Conservation (phyloP, 2,113 vertebrate genomes). For the Chloropsis hardwickii region DNA sequence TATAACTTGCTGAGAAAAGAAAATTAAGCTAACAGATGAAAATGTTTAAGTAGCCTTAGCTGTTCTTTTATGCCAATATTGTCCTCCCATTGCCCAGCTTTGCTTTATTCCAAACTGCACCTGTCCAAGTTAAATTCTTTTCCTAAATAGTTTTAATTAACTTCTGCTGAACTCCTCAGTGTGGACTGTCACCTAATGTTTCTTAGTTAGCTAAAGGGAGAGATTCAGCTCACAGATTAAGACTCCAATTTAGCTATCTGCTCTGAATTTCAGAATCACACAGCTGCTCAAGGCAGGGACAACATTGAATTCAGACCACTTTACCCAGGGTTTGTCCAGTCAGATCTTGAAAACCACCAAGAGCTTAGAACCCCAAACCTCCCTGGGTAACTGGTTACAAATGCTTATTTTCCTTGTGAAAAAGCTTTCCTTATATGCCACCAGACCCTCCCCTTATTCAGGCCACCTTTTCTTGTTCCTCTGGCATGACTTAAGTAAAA, state of each 20-base stretch:
- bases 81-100: neutral
- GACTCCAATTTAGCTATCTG: neutral
- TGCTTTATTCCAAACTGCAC: neutral
- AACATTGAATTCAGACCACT: neutral
- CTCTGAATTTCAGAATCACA: neutral
- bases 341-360: neutral
- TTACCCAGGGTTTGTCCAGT: neutral
- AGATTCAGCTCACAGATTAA: neutral
- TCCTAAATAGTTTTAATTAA: neutral
- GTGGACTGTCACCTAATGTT: neutral
- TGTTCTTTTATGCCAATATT: neutral
- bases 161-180: neutral
- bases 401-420: neutral
- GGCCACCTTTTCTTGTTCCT: neutral
- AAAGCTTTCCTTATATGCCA: neutral
- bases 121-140: neutral
- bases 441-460: neutral
- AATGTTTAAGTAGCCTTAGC: slow-evolving; percentile 11
- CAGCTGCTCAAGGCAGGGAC: neutral
- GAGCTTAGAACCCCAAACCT: neutral
- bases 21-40: neutral
- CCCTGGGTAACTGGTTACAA: neutral
- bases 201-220: neutral
- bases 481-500: neutral
- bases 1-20: neutral